Conservation (phyloP, 1,140 invertebrate species). For the Papilio helenus region DNA sequence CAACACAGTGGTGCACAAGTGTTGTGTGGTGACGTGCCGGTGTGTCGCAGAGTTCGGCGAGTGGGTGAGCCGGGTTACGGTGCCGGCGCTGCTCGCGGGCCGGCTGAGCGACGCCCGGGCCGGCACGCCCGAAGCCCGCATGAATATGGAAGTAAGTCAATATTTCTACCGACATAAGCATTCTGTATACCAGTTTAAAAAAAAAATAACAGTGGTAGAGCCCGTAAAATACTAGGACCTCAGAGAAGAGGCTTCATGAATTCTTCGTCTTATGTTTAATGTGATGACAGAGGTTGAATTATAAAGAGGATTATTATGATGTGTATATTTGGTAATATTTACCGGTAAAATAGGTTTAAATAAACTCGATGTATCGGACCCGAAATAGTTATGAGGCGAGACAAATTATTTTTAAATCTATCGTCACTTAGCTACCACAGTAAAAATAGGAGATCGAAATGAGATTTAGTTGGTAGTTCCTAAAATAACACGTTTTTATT, state of each 20-base stretch:
- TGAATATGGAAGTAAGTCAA: conserved; percentile 70
- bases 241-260: too few species aligned
- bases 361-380: background rate
- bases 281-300: background rate
- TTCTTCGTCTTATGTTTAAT: too few species aligned
- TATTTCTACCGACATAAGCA: background rate
- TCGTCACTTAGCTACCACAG: conserved; percentile 15
- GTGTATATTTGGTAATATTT: background rate
- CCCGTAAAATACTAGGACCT: too few species aligned
- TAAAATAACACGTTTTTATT: background rate
- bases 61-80: conserved; percentile 75
- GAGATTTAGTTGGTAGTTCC: background rate
- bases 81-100: conserved; percentile 64
- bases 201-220: too few species aligned
- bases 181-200: too few species aligned
- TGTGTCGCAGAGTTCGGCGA: conserved; percentile 77
- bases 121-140: conserved; percentile 58
- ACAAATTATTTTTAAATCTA: conserved; percentile 20
- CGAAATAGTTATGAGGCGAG: conserved; percentile 13
- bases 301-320: background rate
- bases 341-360: background rate
- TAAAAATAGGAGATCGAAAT: background rate
- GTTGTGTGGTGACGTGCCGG: conserved; percentile 47
- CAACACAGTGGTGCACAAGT: conserved; percentile 14
- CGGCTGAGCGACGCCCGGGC: conserved; percentile 63